These are phyloP conservation scores for Leucopternis melanops DNA, from an alignment of 2,113 vertebrate species.

Conservation along the genomic window DNA sequence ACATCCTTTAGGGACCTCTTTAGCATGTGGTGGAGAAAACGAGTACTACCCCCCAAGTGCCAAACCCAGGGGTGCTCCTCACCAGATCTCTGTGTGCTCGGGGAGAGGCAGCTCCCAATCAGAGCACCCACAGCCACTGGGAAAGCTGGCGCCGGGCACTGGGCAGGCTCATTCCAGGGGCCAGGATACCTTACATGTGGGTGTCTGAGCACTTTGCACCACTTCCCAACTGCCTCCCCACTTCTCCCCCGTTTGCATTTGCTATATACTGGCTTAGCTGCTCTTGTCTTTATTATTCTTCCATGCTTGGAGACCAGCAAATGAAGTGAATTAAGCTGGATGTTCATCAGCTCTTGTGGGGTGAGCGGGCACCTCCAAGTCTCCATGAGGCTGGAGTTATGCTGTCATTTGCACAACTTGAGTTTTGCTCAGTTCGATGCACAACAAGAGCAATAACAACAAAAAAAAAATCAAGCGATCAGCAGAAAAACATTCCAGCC, in stretches of 20 bases:
- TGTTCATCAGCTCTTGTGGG: background rate
- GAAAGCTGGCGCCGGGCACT: background rate
- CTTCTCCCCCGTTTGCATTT: background rate
- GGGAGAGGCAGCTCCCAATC: background rate
- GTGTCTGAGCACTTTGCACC: background rate
- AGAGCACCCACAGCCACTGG: background rate
- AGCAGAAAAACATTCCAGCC: background rate
- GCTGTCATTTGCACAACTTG: background rate
- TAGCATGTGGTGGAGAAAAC: background rate
- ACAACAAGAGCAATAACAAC: background rate
- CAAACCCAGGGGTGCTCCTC: background rate
- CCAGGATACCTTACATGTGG: rapidly evolving
- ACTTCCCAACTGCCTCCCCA: background rate
- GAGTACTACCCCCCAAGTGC: background rate
- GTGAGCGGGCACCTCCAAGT: background rate
- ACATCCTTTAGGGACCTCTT: background rate
- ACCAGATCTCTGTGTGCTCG: rapidly evolving
- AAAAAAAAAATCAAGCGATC: background rate
- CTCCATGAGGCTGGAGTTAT: background rate
- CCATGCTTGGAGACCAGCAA: background rate
- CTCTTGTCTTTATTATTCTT: background rate
- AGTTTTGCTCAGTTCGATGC: background rate
- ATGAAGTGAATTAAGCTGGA: background rate
- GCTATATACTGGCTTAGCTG: background rate
- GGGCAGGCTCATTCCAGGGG: background rate